These are phyloP conservation scores for Pipistrellus nathusii DNA, from an alignment of 2,797 vertebrate genomes.

Conservation along the genomic window DNA sequence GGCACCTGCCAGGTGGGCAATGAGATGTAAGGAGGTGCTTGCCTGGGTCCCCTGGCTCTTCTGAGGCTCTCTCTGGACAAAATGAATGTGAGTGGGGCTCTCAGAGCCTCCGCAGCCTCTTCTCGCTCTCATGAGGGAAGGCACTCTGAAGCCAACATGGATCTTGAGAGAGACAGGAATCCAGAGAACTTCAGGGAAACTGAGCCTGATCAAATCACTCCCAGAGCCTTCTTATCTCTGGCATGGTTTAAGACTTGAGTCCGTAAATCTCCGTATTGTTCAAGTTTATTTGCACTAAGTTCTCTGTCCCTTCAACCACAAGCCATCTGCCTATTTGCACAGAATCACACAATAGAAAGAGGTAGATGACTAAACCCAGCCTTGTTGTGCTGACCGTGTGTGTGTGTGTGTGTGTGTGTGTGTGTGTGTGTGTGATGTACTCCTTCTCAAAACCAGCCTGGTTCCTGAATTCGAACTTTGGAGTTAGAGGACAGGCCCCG, in stretches of 20 bases:
- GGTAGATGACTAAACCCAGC: neutral
- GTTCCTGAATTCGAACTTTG: neutral
- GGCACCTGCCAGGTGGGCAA: neutral
- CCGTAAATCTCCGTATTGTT: neutral
- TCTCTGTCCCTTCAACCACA: neutral
- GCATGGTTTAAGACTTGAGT: neutral
- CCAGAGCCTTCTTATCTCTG: neutral
- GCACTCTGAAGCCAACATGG: neutral
- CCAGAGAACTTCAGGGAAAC: neutral
- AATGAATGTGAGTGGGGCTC: neutral
- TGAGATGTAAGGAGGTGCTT: too few relatives aligned
- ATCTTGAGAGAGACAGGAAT: neutral
- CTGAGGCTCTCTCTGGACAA: neutral
- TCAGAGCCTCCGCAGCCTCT: neutral
- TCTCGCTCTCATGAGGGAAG: neutral
- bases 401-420: too few relatives aligned
- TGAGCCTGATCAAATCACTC: neutral
- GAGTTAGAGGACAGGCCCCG: neutral
- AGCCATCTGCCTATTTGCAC: neutral
- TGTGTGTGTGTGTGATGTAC: accelerated
- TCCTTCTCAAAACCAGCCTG: neutral
- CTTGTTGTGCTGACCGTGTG: neutral
- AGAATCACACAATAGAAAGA: neutral
- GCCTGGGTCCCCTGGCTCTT: neutral
- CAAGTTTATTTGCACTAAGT: neutral